phyloP scores from a whole-genome alignment of 2,888 invertebrate genomes.

The Aphrophora alni region DNA sequence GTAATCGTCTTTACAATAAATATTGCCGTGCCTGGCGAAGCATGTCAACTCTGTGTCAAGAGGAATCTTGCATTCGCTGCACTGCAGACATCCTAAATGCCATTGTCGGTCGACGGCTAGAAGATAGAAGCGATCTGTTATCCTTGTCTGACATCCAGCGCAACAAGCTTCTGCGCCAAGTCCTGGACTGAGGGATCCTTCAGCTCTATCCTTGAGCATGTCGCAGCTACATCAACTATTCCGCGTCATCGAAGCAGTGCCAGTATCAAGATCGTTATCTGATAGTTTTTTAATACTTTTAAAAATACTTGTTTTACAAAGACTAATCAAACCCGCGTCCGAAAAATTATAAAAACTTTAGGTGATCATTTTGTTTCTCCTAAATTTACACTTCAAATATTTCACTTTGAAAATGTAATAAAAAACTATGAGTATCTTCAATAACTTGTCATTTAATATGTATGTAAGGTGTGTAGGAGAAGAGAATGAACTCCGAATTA shows the following conservation, averaged over 20 bases:
- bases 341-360: no score
- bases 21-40: conserved; percentile 87
- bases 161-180: conserved; percentile 49
- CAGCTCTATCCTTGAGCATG: conserved; percentile 52
- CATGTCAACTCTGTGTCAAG: conserved; percentile 88
- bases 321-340: background rate
- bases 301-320: background rate
- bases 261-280: background rate
- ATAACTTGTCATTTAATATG: no score
- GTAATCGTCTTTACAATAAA: conserved; percentile 95
- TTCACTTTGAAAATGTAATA: no score
- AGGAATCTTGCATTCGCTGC: conserved; percentile 83
- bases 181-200: conserved; percentile 56
- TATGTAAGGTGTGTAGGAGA: no score
- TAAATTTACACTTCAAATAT: no score
- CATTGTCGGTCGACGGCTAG: conserved; percentile 88
- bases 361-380: no score
- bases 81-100: conserved; percentile 85
- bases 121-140: conserved; percentile 72
- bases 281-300: background rate
- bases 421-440: no score
- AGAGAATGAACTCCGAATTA: no score
- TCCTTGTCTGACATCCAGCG: conserved; percentile 68
- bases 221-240: conserved; percentile 9
- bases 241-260: background rate